phyloP scores from a whole-genome alignment of 1,140 invertebrate genomes.

The Neomicropteryx cornuta region DNA sequence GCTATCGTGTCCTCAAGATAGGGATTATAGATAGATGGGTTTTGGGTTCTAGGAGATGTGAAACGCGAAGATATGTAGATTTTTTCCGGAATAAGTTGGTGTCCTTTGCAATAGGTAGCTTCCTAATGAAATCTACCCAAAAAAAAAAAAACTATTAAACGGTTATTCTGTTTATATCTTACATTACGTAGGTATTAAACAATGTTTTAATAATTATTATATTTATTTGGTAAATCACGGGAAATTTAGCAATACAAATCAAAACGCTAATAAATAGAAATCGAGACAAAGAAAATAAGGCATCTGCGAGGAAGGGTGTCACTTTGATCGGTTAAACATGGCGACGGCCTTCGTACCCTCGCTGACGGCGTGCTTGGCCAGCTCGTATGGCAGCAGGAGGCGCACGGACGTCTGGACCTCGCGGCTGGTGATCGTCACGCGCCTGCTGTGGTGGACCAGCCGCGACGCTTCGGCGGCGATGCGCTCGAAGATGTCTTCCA shows the following conservation, averaged over 20 bases:
- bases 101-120: no score
- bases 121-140: no score
- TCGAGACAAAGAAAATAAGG: constrained; percentile 12
- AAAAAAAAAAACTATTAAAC: no score
- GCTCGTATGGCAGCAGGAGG: constrained; percentile 44
- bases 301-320: constrained; percentile 15
- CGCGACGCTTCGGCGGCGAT: constrained; percentile 54
- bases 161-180: no score
- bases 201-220: not conserved
- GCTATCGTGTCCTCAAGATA: no score
- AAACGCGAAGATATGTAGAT: no score
- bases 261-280: not conserved
- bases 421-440: constrained; percentile 43
- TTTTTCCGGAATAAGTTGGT: no score
- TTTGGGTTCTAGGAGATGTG: no score
- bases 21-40: no score
- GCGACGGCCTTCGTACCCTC: constrained; percentile 50
- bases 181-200: not conserved
- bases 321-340: constrained; percentile 44
- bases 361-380: constrained; percentile 46
- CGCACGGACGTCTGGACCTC: constrained; percentile 44
- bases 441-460: constrained; percentile 61
- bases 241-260: not conserved
- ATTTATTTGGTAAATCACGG: no score
- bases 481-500: constrained; percentile 56